A percentile compares a stretch with the other conserved stretches of the same genome.
Evolutionary conservation across 2,797 vertebrate genomes (phyloP).

Genomic region (Mormyrops attenuatus): DNA sequence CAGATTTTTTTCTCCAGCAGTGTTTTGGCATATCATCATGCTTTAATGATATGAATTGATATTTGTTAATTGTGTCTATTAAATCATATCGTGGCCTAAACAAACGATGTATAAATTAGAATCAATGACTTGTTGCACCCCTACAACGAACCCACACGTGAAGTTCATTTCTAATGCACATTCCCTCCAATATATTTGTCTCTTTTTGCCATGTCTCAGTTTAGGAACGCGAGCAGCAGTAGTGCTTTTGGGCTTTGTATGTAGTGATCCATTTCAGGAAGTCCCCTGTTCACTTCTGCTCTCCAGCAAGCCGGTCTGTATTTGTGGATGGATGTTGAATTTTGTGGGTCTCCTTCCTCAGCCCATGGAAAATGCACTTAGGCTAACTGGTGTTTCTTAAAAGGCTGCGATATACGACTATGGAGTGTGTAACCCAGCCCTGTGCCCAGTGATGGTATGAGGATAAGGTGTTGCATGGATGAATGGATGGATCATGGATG

Average conservation of each 20-base stretch:
- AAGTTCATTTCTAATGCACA: background rate
- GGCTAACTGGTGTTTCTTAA: background rate
- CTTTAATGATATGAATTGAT: background rate
- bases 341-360: background rate
- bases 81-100: background rate
- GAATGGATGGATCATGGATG: background rate
- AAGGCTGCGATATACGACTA: background rate
- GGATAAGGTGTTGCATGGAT: background rate
- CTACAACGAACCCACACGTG: background rate
- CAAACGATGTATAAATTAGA: background rate
- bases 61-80: background rate
- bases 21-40: background rate
- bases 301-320: background rate
- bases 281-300: background rate
- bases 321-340: background rate
- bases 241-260: background rate
- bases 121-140: background rate
- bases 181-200: background rate
- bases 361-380: background rate
- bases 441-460: background rate
- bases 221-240: background rate
- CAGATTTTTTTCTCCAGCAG: background rate
- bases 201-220: background rate
- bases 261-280: background rate
- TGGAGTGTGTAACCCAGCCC: background rate